Percentiles rank a stretch among this genome's conserved stretches.
These are phyloP conservation scores for Clamator glandarius DNA, from an alignment of 2,797 vertebrate species.

Conservation along the genomic window DNA sequence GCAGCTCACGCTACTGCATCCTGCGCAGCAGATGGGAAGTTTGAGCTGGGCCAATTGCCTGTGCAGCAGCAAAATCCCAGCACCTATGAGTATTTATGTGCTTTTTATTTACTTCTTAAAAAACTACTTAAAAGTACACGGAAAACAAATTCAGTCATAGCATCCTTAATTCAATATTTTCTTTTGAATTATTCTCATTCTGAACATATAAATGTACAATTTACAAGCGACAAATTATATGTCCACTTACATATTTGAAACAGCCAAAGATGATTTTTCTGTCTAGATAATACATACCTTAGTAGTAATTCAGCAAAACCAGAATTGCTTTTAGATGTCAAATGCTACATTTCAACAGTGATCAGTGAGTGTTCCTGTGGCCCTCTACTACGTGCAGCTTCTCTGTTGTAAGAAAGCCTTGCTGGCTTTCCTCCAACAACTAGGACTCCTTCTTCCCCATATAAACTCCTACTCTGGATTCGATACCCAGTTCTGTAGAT, in stretches of 20 bases:
- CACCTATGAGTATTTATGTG: background rate
- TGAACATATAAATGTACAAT: background rate
- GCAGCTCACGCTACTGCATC: background rate
- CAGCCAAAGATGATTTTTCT: background rate
- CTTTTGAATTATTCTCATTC: background rate
- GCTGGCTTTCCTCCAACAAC: background rate
- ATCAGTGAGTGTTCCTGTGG: background rate
- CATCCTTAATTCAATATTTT: background rate
- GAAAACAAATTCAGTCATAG: background rate
- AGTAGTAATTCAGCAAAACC: background rate
- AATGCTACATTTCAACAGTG: background rate
- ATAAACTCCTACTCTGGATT: background rate
- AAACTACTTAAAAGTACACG: background rate
- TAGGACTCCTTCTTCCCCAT: background rate
- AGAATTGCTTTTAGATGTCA: background rate
- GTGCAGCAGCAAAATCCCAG: background rate
- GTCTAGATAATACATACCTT: background rate
- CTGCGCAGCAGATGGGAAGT: background rate
- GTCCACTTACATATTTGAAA: background rate
- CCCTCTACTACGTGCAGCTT: background rate
- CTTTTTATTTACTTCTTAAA: rapidly evolving
- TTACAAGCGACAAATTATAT: background rate
- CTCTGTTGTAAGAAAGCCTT: background rate
- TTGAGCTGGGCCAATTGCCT: background rate
- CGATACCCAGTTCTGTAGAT: background rate